A percentile compares a stretch with the other conserved stretches of the same genome.
These are phyloP conservation scores for Apotomis betuletana DNA, from an alignment of 2,888 invertebrate genomes.

Conservation along the genomic window DNA sequence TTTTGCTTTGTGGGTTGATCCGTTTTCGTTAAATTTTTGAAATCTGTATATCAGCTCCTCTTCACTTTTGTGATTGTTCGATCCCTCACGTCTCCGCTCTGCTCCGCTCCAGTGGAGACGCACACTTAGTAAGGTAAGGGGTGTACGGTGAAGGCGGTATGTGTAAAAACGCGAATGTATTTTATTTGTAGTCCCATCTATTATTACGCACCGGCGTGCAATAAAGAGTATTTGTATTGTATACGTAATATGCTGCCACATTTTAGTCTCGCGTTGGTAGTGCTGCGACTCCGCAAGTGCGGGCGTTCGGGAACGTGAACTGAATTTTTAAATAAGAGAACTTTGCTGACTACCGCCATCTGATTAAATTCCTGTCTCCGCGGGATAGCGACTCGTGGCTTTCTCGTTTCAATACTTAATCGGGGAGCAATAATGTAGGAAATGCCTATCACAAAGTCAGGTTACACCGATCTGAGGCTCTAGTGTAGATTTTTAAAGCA, in stretches of 20 bases:
- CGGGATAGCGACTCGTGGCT: constrained; percentile 19
- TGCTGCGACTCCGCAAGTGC: constrained; percentile 31
- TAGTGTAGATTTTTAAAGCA: too few species aligned
- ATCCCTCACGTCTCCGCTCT: too few species aligned
- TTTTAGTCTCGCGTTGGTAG: neutral
- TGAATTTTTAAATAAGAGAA: constrained; percentile 53
- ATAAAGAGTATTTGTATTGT: neutral
- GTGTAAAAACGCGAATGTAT: neutral
- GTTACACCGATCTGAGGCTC: too few species aligned
- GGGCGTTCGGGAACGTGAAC: constrained; percentile 48
- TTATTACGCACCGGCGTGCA: neutral
- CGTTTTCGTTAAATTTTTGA: too few species aligned
- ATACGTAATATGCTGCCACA: neutral
- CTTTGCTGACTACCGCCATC: constrained; percentile 44
- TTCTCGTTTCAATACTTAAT: constrained; percentile 1
- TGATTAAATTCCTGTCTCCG: constrained; percentile 53
- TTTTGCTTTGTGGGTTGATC: too few species aligned
- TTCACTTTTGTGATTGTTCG: too few species aligned
- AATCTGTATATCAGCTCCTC: too few species aligned
- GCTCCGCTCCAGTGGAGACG: too few species aligned
- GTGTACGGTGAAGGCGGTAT: too few species aligned
- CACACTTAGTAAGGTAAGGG: too few species aligned
- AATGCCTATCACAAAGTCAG: too few species aligned
- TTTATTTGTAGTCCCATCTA: neutral
- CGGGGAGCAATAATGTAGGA: too few species aligned